Evolutionary conservation across 2,113 vertebrate species (phyloP).

Genomic region (Sorex fumeus): DNA sequence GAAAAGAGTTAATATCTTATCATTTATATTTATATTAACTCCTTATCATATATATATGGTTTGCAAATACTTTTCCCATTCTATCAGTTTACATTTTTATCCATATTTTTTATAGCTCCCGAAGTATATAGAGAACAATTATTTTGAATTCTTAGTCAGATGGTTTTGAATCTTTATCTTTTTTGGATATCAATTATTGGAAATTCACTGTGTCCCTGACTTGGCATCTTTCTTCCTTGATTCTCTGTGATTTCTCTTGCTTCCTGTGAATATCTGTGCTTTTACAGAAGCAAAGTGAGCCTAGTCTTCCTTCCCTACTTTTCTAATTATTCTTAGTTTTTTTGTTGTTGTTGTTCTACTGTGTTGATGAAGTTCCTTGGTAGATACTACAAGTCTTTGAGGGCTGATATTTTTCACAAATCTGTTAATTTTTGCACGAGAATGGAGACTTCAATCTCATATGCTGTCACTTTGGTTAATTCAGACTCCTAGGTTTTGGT

Average conservation of each 20-base stretch:
- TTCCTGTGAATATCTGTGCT: background rate
- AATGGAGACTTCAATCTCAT: background rate
- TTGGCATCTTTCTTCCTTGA: background rate
- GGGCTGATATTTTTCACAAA: background rate
- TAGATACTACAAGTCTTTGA: background rate
- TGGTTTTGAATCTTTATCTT: background rate
- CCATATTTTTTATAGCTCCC: background rate
- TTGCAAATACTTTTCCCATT: background rate
- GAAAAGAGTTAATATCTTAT: background rate
- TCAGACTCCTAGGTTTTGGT: background rate
- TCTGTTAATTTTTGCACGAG: background rate
- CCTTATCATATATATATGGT: background rate
- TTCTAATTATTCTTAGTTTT: background rate
- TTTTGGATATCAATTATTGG: background rate
- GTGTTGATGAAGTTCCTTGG: background rate
- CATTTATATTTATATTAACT: conserved; percentile 1
- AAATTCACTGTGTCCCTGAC: background rate
- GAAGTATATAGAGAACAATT: background rate
- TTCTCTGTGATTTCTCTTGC: background rate
- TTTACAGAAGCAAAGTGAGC: background rate
- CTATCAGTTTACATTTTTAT: background rate
- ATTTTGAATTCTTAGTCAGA: background rate
- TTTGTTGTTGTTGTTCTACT: background rate
- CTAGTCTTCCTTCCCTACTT: background rate
- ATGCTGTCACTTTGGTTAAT: background rate